Conservation (phyloP, 2,797 vertebrate species). For the Agapornis canus region DNA sequence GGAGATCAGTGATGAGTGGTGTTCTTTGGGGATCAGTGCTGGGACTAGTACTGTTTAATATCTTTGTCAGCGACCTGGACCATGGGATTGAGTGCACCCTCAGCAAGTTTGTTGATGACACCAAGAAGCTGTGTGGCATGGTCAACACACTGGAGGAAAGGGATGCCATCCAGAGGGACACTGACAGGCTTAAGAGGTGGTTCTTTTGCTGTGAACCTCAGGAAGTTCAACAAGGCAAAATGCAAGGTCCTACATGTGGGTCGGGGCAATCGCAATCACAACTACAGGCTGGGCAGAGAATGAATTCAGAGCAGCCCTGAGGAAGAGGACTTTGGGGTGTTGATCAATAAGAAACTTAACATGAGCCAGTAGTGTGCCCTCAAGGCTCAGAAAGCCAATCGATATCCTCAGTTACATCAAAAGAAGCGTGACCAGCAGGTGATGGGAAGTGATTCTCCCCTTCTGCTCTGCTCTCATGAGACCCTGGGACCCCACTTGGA, state of each 20-base stretch:
- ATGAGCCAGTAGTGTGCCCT: neutral
- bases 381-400: neutral
- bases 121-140: neutral
- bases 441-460: neutral
- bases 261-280: neutral
- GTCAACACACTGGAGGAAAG: neutral
- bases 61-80: neutral
- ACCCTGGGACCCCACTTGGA: neutral
- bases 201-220: neutral
- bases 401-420: neutral
- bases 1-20: neutral
- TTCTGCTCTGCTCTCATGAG: neutral
- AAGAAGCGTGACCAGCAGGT: neutral
- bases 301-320: neutral
- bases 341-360: neutral
- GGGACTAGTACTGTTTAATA: neutral
- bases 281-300: neutral
- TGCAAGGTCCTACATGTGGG: neutral
- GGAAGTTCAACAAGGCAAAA: neutral
- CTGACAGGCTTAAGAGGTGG: neutral
- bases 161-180: neutral
- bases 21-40: neutral
- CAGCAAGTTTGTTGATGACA: neutral
- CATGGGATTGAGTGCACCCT: neutral
- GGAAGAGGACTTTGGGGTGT: neutral